phyloP scores from a whole-genome alignment of 2,113 vertebrate genomes.

The Etia nguti region DNA sequence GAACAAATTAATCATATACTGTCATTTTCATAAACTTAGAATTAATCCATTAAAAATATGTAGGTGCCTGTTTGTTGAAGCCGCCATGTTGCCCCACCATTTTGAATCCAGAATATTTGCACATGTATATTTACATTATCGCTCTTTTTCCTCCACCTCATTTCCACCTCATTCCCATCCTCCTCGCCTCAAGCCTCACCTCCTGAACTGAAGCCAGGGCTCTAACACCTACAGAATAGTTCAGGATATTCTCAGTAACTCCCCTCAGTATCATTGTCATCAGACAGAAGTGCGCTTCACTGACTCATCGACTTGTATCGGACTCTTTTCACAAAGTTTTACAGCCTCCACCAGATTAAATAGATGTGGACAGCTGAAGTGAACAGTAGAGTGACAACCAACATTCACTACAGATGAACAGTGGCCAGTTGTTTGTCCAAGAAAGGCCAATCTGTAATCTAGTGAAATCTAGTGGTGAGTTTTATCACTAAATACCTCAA shows the following conservation, averaged over 20 bases:
- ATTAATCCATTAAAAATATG: neutral
- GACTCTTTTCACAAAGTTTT: neutral
- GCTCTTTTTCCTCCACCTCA: neutral
- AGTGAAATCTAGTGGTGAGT: neutral
- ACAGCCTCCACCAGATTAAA: neutral
- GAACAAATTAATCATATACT: neutral
- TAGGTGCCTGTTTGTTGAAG: neutral
- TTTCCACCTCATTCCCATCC: neutral
- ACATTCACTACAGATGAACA: neutral
- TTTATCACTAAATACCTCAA: neutral
- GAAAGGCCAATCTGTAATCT: neutral
- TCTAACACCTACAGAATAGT: neutral
- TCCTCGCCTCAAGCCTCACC: neutral
- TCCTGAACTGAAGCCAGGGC: neutral
- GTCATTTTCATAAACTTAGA: neutral
- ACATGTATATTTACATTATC: neutral
- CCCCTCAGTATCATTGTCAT: neutral
- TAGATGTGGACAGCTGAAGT: neutral
- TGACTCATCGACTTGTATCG: neutral
- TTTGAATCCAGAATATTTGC: neutral
- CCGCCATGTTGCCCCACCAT: neutral
- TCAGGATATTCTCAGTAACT: neutral
- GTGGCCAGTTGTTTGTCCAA: neutral
- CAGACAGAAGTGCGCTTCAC: neutral
- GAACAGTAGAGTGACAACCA: neutral